These are phyloP conservation scores for Cygnus olor DNA, from an alignment of 2,797 vertebrate genomes.

Conservation along the genomic window DNA sequence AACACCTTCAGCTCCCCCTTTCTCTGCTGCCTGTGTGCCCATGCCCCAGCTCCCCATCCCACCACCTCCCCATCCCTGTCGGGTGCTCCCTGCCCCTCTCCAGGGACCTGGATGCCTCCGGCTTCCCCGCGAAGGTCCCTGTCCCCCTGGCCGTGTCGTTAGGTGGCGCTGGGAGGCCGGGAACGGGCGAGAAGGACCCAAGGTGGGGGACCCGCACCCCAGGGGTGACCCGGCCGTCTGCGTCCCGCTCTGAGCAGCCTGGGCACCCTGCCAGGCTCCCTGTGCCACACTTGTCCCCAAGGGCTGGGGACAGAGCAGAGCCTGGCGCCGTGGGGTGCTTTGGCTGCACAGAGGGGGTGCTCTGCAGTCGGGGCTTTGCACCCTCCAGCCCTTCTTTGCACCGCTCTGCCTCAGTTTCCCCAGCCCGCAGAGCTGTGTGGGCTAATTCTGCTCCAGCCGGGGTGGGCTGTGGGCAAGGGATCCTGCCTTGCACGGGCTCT, in stretches of 20 bases:
- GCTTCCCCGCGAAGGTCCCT: not conserved
- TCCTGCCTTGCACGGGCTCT: not conserved
- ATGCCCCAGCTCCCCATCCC: not conserved
- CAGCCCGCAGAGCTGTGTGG: accelerated
- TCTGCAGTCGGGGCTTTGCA: not conserved
- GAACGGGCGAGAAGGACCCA: not conserved
- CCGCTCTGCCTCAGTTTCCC: not conserved
- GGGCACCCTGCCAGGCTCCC: too few species aligned
- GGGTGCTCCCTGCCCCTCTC: not conserved
- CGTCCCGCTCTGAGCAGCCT: not conserved
- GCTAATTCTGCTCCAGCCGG: not conserved
- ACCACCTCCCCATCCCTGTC: accelerated
- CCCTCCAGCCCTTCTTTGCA: not conserved
- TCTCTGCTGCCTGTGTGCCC: not conserved
- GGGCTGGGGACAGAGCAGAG: not conserved
- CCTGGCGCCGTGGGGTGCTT: accelerated
- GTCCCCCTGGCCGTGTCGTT: not conserved
- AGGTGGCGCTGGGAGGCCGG: slow-evolving; percentile 54
- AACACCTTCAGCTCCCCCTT: not conserved
- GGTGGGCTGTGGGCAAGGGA: not conserved
- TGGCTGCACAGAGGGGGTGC: not conserved
- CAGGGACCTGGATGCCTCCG: accelerated
- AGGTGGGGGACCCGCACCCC: not conserved
- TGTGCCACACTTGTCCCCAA: not conserved
- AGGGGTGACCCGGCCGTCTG: not conserved